Evolutionary conservation across 2,797 vertebrate species (phyloP).

Genomic region (Coranthus polyacanthus): DNA sequence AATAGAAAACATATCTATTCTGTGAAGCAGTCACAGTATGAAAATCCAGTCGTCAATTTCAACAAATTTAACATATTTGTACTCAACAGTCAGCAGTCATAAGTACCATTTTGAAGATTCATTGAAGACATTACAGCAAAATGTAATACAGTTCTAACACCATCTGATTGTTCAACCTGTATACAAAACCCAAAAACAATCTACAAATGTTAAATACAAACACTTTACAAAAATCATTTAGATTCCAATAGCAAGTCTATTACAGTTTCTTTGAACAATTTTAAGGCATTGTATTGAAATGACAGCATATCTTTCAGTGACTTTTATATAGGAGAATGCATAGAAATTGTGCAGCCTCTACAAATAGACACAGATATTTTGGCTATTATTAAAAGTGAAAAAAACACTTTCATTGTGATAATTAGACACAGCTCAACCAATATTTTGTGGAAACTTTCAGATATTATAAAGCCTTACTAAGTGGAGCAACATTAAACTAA

Average conservation of each 20-base stretch:
- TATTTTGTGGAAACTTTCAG: constrained; percentile 2
- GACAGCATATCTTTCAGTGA: constrained; percentile 36
- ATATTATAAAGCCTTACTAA: constrained; percentile 15
- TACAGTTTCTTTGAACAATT: constrained; percentile 25
- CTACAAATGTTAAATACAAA: constrained; percentile 56
- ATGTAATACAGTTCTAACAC: constrained; percentile 16
- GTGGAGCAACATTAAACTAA: neutral
- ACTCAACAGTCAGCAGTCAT: constrained; percentile 27
- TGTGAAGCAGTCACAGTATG: constrained; percentile 48
- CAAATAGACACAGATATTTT: constrained; percentile 28
- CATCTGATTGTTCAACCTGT: constrained; percentile 57
- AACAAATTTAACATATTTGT: constrained; percentile 15
- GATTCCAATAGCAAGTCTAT: constrained; percentile 33
- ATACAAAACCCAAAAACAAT: constrained; percentile 36
- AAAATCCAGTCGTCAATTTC: constrained; percentile 42
- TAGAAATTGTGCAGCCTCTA: constrained; percentile 56
- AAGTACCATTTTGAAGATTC: constrained; percentile 40
- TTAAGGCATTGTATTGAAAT: constrained; percentile 57
- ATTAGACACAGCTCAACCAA: constrained; percentile 1
- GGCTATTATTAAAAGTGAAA: constrained; percentile 20
- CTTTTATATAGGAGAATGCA: constrained; percentile 60
- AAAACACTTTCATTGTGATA: constrained; percentile 5
- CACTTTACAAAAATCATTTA: constrained; percentile 45
- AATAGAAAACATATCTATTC: constrained; percentile 46
- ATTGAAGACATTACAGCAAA: constrained; percentile 35